A percentile compares a stretch with the other conserved stretches of the same genome.
Evolutionary conservation across 2,888 invertebrate genomes (phyloP).

Genomic region (Urechis unicinctus): DNA sequence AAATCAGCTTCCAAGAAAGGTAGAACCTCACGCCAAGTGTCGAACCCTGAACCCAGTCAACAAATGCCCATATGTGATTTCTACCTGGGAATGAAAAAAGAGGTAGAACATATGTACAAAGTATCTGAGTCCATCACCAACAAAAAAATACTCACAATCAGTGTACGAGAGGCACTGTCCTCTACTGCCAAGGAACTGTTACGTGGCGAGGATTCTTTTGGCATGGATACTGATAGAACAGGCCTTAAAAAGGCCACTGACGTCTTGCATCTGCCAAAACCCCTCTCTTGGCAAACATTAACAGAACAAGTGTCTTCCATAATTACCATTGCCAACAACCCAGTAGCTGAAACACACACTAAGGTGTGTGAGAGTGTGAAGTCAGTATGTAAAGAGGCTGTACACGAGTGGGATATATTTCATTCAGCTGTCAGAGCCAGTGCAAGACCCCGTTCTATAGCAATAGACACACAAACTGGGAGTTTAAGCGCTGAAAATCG

Average conservation of each 20-base stretch:
- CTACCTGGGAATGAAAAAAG: constrained; percentile 27
- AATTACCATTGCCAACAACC: constrained; percentile 10
- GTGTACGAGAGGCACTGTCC: constrained; percentile 35
- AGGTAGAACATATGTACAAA: constrained; percentile 13
- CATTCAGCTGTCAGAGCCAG: background rate
- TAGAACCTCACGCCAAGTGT: background rate
- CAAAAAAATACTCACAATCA: constrained; percentile 31
- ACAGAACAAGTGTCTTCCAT: constrained; percentile 27
- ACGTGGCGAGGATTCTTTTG: constrained; percentile 15
- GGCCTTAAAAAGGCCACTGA: constrained; percentile 21
- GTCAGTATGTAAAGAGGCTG: constrained; percentile 12
- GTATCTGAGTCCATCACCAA: constrained; percentile 26
- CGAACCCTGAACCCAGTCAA: background rate
- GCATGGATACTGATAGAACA: constrained; percentile 12
- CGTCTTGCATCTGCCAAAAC: constrained; percentile 20
- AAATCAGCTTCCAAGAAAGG: constrained; percentile 3
- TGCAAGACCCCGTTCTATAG: background rate
- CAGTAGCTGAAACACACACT: constrained; percentile 8
- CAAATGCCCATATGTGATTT: constrained; percentile 25
- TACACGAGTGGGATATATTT: constrained; percentile 9
- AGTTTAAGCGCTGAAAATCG: background rate
- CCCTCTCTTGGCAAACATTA: constrained; percentile 32
- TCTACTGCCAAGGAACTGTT: constrained; percentile 14
- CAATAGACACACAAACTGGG: background rate
- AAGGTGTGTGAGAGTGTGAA: constrained; percentile 17